phyloP scores from a whole-genome alignment of 1,140 invertebrate species.

The Polyergus mexicanus region DNA sequence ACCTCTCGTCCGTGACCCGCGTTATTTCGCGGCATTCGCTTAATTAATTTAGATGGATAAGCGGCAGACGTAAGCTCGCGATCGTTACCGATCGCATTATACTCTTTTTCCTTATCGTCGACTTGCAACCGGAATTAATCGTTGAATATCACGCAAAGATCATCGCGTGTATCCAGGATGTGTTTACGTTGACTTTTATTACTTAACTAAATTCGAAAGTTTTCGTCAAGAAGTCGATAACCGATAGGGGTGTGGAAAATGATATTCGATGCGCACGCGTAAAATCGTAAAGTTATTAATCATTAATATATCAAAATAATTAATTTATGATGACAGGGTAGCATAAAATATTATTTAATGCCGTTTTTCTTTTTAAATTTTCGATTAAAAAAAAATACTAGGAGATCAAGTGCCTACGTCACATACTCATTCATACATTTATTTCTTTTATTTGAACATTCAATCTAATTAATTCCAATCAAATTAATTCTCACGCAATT shows the following conservation, averaged over 20 bases:
- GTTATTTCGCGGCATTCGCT: constrained; percentile 38
- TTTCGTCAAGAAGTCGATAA: constrained; percentile 28
- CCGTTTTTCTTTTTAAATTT: too few relatives aligned
- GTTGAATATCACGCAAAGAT: constrained; percentile 45
- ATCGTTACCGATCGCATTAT: constrained; percentile 54
- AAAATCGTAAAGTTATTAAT: constrained; percentile 11
- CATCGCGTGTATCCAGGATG: constrained; percentile 50
- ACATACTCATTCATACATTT: too few relatives aligned
- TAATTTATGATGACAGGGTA: neutral
- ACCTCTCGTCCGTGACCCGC: constrained; percentile 54
- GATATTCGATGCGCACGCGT: neutral
- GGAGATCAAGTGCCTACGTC: neutral
- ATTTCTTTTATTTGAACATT: too few relatives aligned
- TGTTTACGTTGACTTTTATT: constrained; percentile 40
- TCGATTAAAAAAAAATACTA: neutral
- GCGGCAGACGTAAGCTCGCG: constrained; percentile 37
- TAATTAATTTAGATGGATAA: constrained; percentile 60
- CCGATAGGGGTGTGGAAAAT: neutral
- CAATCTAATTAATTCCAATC: neutral
- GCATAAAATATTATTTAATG: too few relatives aligned
- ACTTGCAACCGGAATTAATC: constrained; percentile 36
- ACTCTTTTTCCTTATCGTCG: constrained; percentile 49
- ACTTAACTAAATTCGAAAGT: constrained; percentile 51
- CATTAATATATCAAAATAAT: neutral
- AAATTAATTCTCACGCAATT: neutral